Conservation (phyloP, 2,888 invertebrate genomes). For the Hemithea aestivaria region DNA sequence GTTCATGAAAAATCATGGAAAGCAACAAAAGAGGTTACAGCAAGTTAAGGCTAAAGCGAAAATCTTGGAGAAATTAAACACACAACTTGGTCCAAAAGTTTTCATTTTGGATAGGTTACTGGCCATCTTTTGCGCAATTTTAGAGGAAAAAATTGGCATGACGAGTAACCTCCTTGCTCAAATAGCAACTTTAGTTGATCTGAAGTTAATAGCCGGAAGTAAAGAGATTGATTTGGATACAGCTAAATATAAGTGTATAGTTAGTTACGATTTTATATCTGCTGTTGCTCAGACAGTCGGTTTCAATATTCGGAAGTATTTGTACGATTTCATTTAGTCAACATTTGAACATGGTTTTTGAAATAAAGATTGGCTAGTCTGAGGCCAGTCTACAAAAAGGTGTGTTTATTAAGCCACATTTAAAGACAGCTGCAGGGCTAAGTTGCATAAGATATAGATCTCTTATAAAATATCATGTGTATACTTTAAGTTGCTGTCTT, state of each 20-base stretch:
- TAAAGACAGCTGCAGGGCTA: too few relatives aligned
- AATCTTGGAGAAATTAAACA: constrained; percentile 77
- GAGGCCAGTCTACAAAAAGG: too few relatives aligned
- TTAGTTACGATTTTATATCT: constrained; percentile 88
- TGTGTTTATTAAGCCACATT: too few relatives aligned
- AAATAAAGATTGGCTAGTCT: too few relatives aligned
- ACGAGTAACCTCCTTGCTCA: constrained; percentile 93
- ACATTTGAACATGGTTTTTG: too few relatives aligned
- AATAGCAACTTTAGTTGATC: constrained; percentile 90
- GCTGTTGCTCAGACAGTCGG: constrained; percentile 87
- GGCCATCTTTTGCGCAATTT: constrained; percentile 93
- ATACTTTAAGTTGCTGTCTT: too few relatives aligned
- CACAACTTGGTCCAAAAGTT: constrained; percentile 88
- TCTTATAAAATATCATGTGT: too few relatives aligned
- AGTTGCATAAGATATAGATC: too few relatives aligned
- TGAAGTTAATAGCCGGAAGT: constrained; percentile 86
- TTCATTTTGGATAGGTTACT: constrained; percentile 90
- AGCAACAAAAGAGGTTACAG: constrained; percentile 82
- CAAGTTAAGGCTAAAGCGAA: constrained; percentile 81
- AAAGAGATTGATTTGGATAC: constrained; percentile 87
- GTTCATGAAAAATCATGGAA: constrained; percentile 89
- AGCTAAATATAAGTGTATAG: constrained; percentile 92
- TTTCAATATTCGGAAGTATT: constrained; percentile 87
- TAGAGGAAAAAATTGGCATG: constrained; percentile 90
- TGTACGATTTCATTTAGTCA: constrained; percentile 83